A percentile compares a stretch with the other conserved stretches of the same genome.
Evolutionary conservation across 2,797 vertebrate species (phyloP).

Genomic region (Crocodylus rhombifer): DNA sequence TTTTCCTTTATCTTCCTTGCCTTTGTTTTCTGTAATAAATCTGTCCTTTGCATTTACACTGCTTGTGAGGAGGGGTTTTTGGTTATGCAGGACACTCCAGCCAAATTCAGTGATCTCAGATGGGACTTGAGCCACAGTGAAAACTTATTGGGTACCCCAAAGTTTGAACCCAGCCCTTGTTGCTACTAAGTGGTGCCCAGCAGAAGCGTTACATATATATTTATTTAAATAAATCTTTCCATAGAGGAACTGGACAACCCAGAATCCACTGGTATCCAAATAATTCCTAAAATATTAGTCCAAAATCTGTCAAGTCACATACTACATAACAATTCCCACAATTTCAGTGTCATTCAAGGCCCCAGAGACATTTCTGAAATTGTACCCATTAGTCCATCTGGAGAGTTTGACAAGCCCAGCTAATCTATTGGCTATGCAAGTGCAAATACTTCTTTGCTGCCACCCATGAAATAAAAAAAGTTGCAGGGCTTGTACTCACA

Average conservation of each 20-base stretch:
- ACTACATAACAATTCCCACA: not conserved
- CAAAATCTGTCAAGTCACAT: not conserved
- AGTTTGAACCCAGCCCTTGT: too few relatives aligned
- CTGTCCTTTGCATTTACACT: too few relatives aligned
- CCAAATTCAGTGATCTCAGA: too few relatives aligned
- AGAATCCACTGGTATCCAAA: not conserved
- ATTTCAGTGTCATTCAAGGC: not conserved
- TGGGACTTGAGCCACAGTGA: too few relatives aligned
- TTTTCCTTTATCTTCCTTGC: too few relatives aligned
- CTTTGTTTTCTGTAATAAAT: too few relatives aligned
- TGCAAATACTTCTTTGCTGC: not conserved
- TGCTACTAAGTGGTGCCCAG: not conserved
- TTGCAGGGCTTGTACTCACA: conserved; percentile 73
- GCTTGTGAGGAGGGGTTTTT: too few relatives aligned
- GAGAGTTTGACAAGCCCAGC: not conserved
- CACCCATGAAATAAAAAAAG: not conserved
- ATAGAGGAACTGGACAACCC: not conserved
- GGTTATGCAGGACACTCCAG: too few relatives aligned
- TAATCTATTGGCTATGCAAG: not conserved
- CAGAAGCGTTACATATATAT: not conserved
- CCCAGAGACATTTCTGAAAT: not conserved
- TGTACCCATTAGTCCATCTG: not conserved
- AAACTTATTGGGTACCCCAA: too few relatives aligned
- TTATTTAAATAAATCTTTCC: not conserved
- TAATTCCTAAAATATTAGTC: conserved; percentile 3